Conservation (phyloP, 2,113 vertebrate genomes). For the Elachura formosa region DNA sequence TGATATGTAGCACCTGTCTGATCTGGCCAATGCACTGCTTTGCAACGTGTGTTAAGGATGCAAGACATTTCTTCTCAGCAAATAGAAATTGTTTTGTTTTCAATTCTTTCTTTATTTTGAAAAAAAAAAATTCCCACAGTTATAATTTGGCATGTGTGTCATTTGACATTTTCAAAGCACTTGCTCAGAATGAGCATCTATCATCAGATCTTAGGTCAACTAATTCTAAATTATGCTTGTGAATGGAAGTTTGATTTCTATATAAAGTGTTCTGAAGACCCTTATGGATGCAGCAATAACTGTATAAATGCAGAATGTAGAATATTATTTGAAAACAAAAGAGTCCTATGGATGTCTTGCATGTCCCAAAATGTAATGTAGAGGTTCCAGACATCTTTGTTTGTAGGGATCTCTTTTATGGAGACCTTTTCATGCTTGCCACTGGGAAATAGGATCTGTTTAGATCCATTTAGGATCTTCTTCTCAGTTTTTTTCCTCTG, state of each 20-base stretch:
- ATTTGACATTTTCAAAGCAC: neutral
- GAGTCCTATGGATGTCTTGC: neutral
- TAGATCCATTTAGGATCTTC: neutral
- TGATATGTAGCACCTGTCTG: neutral
- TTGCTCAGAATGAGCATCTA: neutral
- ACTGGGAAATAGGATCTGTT: neutral
- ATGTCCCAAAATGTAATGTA: neutral
- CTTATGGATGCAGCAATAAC: neutral
- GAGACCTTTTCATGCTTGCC: neutral
- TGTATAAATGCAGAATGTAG: neutral
- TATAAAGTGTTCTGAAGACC: neutral
- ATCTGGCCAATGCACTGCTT: neutral
- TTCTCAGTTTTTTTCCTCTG: neutral
- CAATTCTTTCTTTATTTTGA: neutral
- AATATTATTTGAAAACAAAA: neutral
- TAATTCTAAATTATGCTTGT: neutral
- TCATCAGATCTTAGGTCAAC: neutral
- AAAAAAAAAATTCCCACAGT: neutral
- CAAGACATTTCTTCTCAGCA: neutral
- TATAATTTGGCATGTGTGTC: neutral
- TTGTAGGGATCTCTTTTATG: neutral
- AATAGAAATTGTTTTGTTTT: neutral
- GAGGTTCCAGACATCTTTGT: neutral
- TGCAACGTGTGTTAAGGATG: neutral
- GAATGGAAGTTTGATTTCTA: neutral